phyloP scores from a whole-genome alignment of 2,113 vertebrate genomes.

The Leptobrachium leishanense region DNA sequence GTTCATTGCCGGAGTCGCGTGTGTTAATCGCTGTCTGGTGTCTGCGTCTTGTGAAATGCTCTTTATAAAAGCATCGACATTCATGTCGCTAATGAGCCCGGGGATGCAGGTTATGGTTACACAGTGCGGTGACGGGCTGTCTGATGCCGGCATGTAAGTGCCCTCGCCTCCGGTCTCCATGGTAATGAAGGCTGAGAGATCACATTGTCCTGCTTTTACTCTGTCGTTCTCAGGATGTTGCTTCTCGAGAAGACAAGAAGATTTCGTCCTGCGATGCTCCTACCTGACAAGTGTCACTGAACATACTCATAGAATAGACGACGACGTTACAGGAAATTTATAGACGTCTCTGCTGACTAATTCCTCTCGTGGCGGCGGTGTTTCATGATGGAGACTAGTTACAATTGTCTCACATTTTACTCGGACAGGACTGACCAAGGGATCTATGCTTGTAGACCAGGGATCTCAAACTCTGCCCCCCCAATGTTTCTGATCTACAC shows the following conservation, averaged over 20 bases:
- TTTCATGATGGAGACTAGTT: too few species aligned
- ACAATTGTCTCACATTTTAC: too few species aligned
- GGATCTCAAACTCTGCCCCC: too few species aligned
- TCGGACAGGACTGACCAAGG: too few species aligned
- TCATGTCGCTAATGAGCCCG: conserved; percentile 20
- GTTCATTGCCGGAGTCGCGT: too few species aligned
- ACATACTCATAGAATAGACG: too few species aligned
- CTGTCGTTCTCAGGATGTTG: conserved; percentile 6
- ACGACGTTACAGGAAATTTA: too few species aligned
- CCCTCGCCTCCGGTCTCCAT: conserved; percentile 17
- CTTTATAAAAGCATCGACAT: not conserved
- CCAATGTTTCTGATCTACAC: too few species aligned
- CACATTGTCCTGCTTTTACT: not conserved
- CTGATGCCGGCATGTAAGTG: not conserved
- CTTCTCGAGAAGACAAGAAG: not conserved
- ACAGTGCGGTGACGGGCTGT: not conserved
- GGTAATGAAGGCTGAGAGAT: not conserved
- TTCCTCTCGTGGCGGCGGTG: too few species aligned
- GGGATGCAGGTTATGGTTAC: not conserved
- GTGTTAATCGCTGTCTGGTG: not conserved
- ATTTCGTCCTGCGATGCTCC: not conserved
- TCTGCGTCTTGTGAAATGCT: not conserved
- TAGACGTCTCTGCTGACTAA: too few species aligned
- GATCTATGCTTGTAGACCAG: too few species aligned
- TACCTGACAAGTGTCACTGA: conserved; percentile 9